Percentiles rank a stretch among this genome's conserved stretches.
phyloP scores from a whole-genome alignment of 2,888 invertebrate genomes.

The Rosalia funebris region DNA sequence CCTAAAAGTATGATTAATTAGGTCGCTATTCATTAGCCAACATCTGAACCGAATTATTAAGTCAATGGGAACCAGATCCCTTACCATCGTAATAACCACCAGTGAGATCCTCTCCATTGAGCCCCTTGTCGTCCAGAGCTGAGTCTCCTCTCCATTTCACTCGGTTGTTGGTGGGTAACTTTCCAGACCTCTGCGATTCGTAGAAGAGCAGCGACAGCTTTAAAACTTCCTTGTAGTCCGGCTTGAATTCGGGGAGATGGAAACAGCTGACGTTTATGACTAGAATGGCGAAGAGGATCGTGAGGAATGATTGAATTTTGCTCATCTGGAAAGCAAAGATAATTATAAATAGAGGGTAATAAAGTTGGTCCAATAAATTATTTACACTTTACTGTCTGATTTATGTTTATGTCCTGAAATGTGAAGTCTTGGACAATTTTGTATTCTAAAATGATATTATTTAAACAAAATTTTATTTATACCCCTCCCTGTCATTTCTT shows the following conservation, averaged over 20 bases:
- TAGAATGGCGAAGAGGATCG: constrained; percentile 6
- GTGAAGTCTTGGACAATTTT: no score
- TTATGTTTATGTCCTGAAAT: no score
- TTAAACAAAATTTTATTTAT: no score
- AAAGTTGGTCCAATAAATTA: no score
- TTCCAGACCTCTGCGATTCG: constrained; percentile 69
- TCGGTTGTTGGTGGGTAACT: constrained; percentile 64
- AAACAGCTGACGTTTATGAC: constrained; percentile 5
- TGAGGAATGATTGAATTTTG: constrained; percentile 8
- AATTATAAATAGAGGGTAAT: no score
- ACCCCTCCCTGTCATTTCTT: no score
- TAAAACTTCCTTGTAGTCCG: constrained; percentile 65
- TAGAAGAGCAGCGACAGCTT: constrained; percentile 67
- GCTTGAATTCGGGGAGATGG: constrained; percentile 16
- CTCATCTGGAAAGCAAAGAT: constrained; percentile 19
- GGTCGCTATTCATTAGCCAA: no score
- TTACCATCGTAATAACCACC: constrained; percentile 71
- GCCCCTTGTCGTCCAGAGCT: constrained; percentile 65
- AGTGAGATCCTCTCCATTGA: constrained; percentile 66
- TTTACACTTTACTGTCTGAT: no score
- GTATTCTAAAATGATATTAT: no score
- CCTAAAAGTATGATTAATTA: constrained; percentile 56
- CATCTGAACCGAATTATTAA: no score
- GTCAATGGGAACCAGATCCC: no score
- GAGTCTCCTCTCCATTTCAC: constrained; percentile 68